phyloP scores from a whole-genome alignment of 1,140 invertebrate genomes.

The Zaprionus tsacasi region DNA sequence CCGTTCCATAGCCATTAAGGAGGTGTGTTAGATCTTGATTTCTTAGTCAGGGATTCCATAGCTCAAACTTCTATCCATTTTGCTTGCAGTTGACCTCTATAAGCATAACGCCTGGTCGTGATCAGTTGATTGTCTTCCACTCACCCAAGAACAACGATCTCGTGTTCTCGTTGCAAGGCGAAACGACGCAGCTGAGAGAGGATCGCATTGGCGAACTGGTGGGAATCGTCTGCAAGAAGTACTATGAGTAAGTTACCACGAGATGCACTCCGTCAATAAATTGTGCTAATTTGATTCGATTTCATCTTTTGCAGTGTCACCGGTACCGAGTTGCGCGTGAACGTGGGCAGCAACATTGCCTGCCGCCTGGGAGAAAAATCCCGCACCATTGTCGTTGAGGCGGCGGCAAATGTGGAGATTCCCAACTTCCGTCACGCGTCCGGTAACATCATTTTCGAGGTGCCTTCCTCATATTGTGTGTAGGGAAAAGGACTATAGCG shows the following conservation, averaged over 20 bases:
- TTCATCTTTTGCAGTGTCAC: constrained; percentile 48
- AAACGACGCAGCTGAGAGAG: constrained; percentile 84
- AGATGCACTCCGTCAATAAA: too few species aligned
- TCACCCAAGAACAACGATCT: constrained; percentile 96
- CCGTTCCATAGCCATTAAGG: constrained; percentile 91
- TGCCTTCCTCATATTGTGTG: constrained; percentile 77
- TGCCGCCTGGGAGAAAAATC: constrained; percentile 75
- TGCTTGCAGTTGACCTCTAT: constrained; percentile 89
- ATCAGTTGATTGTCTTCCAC: constrained; percentile 96
- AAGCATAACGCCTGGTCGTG: constrained; percentile 91
- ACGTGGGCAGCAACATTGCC: constrained; percentile 72
- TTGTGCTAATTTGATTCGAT: not conserved
- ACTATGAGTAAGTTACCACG: constrained; percentile 88
- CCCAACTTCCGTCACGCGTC: constrained; percentile 73
- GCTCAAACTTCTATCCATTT: not conserved
- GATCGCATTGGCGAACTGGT: constrained; percentile 95
- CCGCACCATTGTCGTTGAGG: constrained; percentile 74
- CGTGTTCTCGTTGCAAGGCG: constrained; percentile 88
- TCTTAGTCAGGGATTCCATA: not conserved
- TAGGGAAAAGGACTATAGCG: constrained; percentile 21
- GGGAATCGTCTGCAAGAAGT: constrained; percentile 91
- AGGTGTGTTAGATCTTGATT: constrained; percentile 85
- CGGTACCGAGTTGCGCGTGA: constrained; percentile 74
- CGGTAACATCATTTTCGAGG: constrained; percentile 80
- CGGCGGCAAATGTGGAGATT: constrained; percentile 70